Evolutionary conservation across 2,113 vertebrate genomes (phyloP).

Genomic region (Peromyscus polionotus): DNA sequence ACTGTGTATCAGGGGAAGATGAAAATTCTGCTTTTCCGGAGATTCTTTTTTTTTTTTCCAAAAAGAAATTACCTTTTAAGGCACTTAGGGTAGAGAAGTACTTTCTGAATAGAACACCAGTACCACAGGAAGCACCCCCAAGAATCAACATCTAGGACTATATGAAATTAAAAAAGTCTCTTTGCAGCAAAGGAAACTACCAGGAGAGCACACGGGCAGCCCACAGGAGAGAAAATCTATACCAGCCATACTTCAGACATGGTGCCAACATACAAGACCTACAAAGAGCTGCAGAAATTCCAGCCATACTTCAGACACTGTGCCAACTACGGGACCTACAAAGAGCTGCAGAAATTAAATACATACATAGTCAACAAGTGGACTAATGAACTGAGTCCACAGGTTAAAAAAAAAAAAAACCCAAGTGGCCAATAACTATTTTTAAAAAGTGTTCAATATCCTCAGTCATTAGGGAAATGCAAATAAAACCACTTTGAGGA

Average conservation of each 20-base stretch:
- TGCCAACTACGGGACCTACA: not conserved
- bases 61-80: not conserved
- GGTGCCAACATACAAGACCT: not conserved
- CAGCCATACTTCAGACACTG: not conserved
- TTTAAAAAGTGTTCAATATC: not conserved
- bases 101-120: not conserved
- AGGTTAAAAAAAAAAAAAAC: not conserved
- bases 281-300: not conserved
- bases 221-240: not conserved
- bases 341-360: not conserved
- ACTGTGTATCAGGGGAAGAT: not conserved
- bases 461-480: not conserved
- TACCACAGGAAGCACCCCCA: not conserved
- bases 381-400: not conserved
- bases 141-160: not conserved
- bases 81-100: not conserved
- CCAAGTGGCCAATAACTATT: not conserved
- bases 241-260: not conserved
- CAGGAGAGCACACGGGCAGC: not conserved
- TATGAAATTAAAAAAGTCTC: not conserved
- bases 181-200: not conserved
- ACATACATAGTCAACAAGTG: not conserved
- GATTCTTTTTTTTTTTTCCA: not conserved
- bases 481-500: not conserved
- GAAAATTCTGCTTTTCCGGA: not conserved